Evolutionary conservation across 2,797 vertebrate species (phyloP), one percentile per base, ranked within the genome.

Genomic region (Cossypha niveicapilla): DNA sequence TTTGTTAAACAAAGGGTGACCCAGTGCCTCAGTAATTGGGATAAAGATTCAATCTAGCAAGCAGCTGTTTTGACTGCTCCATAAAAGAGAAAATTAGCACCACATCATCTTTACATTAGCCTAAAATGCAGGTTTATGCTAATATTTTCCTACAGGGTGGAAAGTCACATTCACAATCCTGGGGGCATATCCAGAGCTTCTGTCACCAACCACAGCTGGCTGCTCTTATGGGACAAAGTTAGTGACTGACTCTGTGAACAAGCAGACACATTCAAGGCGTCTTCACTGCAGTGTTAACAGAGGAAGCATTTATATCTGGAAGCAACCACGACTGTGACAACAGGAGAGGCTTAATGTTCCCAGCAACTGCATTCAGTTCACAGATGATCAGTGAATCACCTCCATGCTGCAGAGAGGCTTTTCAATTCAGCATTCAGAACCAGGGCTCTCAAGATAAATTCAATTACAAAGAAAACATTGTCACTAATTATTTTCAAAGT

Each of bases 391-490:
- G 6, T 53, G 72, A 48, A 17, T 32, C 18, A 10, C 24, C 23
- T 22, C 41, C 1, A 2, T 8, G 7, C 39, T 42, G 39, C 1
- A 0, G 23, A 22, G 9, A 41, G 50, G 51, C 11, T 41, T 60
- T 81, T 45, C 65, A 65, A 56, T 42, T 22, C 68, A 76, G 60
- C 15, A 2, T 28, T 76, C 60, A 44, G 37, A 56, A 47, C 4
- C 16, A 28, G 5, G 25, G 14, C 37, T 71, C 60, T 24, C 23
- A 45, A 66, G 15, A 51, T 5, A 78, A 68, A 57, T 5, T 6
- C 5, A 56, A 34, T 30, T 44, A 82, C 51, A 86, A 76, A 66
- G 39, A 61, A 82, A 87, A 63, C 19, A 48, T 1, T 65, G 56
- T 39, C 41, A 44, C 9, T 27, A 50, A 42, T 34, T 72, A 47